Base-by-base conservation (phyloP, 2,888 invertebrate genomes). In the Eupithecia pulchellata region DNA sequence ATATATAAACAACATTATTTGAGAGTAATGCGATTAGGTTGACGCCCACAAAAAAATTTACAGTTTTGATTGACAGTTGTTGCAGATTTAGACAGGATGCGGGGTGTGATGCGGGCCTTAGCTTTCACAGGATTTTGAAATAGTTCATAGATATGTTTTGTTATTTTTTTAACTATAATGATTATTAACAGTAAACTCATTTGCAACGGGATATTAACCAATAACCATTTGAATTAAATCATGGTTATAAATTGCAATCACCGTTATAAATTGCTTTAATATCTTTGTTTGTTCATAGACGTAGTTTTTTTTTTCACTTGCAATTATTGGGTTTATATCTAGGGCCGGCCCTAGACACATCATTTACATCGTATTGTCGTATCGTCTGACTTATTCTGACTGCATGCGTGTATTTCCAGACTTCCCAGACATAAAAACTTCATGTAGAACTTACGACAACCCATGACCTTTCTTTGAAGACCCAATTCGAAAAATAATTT, bases 1-100 rank as follows among this genome's bases (percentile, higher is more conserved):
- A 93, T 92, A 86, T 84, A 88, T 86, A 92, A 93, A 92, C 93
- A 93, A 91, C 86, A 86, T 91, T 90, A 90, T 92, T 91, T 86
- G 83, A 80, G 84, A 82, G 85, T 91, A 91, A 92, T 88, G 83
- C 86, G 92, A 91, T 91, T 92, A 90, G 82, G 80, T 69, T 81
- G 78, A 81, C 81, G 75, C 78, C 77, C 72, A 81, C 82, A 85
- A 86, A 86, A n/a, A 86, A 87, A 82, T 77, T 42, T 84, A 80
- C 82, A 81, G 82, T 85, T 84, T 72, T 86, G 88, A 87, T 84
- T 86, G 89, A 87, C 87, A 84, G 84, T 75, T 52, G 52, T 52
- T 82, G 69, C 74, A 77, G 76, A 79, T 78, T 75, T 75, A 76
- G 68, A 67, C 68, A 78, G 78, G 82, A 83, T 79, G 81, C 81